These are phyloP conservation scores for Tokudaia tokunoshimensis DNA, from an alignment of 2,797 vertebrate species.

Conservation along the genomic window DNA sequence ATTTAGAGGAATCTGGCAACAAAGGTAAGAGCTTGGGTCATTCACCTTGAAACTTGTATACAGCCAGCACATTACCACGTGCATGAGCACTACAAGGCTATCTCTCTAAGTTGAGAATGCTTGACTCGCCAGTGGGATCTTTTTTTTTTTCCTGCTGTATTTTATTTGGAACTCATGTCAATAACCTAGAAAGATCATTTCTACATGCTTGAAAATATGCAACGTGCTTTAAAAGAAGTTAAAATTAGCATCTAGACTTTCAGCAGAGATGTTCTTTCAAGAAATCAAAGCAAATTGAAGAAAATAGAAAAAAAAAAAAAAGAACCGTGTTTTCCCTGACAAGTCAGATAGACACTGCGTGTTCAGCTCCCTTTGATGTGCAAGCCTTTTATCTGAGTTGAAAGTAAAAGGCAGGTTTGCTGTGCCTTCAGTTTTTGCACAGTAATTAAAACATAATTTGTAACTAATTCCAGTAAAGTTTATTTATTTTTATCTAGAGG, in stretches of 20 bases:
- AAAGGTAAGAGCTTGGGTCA: not conserved
- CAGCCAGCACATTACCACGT: not conserved
- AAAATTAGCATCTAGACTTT: slow-evolving; percentile 3
- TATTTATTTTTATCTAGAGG: slow-evolving; percentile 76
- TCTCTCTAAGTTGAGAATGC: slow-evolving; percentile 14
- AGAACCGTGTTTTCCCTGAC: not conserved
- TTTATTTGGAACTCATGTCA: slow-evolving; percentile 14
- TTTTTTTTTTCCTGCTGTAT: not conserved
- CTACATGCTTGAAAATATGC: not conserved
- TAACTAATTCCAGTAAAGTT: slow-evolving; percentile 72
- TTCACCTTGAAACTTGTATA: not conserved
- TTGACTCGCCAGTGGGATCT: not conserved
- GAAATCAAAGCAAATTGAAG: not conserved
- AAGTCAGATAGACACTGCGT: not conserved
- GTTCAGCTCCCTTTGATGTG: not conserved
- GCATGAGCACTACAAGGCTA: not conserved
- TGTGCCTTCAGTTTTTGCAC: slow-evolving; percentile 56
- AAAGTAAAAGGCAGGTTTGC: slow-evolving; percentile 36
- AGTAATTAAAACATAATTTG: slow-evolving; percentile 78
- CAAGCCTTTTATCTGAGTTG: slow-evolving; percentile 1
- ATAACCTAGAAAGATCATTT: slow-evolving; percentile 28
- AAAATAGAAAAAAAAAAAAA: not conserved
- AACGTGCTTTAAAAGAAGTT: slow-evolving; percentile 47
- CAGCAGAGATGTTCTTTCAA: not conserved
- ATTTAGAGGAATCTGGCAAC: not conserved